Evolutionary conservation across 2,888 invertebrate species (phyloP), one percentile per base, ranked within the genome.

Genomic region (Brachyptera putata): DNA sequence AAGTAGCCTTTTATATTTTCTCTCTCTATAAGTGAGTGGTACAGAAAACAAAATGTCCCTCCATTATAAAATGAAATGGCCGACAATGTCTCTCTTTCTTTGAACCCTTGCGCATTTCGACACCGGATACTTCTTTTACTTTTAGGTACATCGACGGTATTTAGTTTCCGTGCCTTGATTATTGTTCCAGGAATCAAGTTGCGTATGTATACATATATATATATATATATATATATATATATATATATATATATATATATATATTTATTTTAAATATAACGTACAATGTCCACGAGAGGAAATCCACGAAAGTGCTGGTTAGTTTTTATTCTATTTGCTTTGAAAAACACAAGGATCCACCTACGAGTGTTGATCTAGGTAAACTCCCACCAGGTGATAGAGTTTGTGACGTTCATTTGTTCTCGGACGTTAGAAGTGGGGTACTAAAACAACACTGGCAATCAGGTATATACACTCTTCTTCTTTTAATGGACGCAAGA

Each of bases 371-470:
- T 46, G 46, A 22, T 24, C n/a, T 24, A 46, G 46, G 46, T 21
- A 46, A 46, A 21, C 46, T 7, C 46, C 22, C 21, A n/a, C 46
- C 46, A 46, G 46, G 46, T 46, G 46, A 46, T n/a, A 21, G 16
- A 46, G 46, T 21, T 4, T 53, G 18, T 11, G 43, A 16, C 43
- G 21, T n/a, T n/a, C n/a, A n/a, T n/a, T 43, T 43, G 43, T 21
- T 43, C 43, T 43, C 21, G 43, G 16, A 11, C 18, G 18, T 18
- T 11, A 43, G 43, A 50, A 18, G 46, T 46, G 53, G 24, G 53
- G 53, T 53, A 53, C 53, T 53, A 53, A 53, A 53, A 53, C 53
- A 53, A 53, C 53, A 53, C 53, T 5, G 30, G 7, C n/a, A n/a
- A n/a, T n/a, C n/a, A n/a, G n/a, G n/a, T n/a, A n/a, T n/a, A n/a